A percentile compares a stretch with the other conserved stretches of the same genome.
phyloP scores from a whole-genome alignment of 1,140 invertebrate genomes.

The Araneus ventricosus region DNA sequence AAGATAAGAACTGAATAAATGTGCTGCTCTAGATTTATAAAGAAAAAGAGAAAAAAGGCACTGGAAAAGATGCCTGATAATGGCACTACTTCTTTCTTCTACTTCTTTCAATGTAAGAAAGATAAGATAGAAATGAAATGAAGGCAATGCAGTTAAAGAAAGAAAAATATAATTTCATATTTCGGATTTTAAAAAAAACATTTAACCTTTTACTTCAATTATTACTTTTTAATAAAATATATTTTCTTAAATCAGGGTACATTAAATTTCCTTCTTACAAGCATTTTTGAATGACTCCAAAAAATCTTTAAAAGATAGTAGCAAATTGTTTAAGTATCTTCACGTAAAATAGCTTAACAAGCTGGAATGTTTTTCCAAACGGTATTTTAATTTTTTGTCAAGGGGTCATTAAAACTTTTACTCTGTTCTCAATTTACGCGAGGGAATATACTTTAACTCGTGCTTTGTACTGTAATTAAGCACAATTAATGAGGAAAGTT shows the following conservation, averaged over 20 bases:
- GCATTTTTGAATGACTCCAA: neutral
- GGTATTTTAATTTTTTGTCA: neutral
- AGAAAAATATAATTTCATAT: neutral
- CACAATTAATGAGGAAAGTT: neutral
- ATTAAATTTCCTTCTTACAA: neutral
- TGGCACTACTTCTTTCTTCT: neutral
- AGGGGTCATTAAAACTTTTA: neutral
- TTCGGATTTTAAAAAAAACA: neutral
- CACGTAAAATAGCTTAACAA: neutral
- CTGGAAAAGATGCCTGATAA: neutral
- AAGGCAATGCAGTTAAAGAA: neutral
- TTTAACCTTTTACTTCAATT: neutral
- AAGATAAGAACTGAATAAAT: neutral
- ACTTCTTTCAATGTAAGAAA: neutral
- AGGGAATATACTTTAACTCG: neutral
- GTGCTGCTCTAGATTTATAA: neutral
- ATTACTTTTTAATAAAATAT: constrained; percentile 5
- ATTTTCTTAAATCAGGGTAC: neutral
- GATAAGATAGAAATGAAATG: neutral
- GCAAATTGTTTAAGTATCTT: neutral
- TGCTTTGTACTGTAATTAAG: neutral
- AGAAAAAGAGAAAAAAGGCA: neutral
- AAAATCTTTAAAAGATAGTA: neutral
- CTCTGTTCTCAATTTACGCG: neutral
- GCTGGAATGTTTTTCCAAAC: neutral